phyloP scores from a whole-genome alignment of 1,140 invertebrate genomes.

The Brachionus manjavacas region DNA sequence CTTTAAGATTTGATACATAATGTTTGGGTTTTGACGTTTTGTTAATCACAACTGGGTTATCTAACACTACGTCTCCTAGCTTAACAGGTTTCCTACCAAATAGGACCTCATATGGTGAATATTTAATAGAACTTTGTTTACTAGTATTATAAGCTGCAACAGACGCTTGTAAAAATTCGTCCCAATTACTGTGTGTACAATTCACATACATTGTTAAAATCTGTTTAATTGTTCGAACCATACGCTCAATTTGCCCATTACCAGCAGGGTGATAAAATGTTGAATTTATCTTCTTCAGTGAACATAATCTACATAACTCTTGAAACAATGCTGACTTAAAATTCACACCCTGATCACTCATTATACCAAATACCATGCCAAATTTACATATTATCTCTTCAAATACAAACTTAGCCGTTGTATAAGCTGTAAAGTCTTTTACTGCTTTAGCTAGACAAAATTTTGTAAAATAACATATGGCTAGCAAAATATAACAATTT shows the following conservation, averaged over 20 bases:
- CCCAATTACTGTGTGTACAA: background rate
- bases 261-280: background rate
- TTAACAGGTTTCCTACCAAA: background rate
- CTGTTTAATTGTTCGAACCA: background rate
- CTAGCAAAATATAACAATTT: constrained; percentile 51
- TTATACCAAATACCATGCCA: constrained; percentile 51
- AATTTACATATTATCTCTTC: constrained; percentile 50
- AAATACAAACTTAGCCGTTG: constrained; percentile 49
- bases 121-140: constrained; percentile 24
- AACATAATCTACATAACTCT: constrained; percentile 43
- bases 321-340: constrained; percentile 45
- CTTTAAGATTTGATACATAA: background rate
- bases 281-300: background rate
- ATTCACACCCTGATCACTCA: constrained; percentile 51
- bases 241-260: constrained; percentile 19
- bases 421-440: constrained; percentile 47
- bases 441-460: constrained; percentile 50
- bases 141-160: constrained; percentile 6
- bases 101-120: constrained; percentile 6
- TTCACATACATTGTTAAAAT: constrained; percentile 28
- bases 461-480: constrained; percentile 54
- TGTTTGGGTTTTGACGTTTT: background rate
- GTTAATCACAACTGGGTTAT: background rate
- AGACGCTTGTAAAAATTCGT: constrained; percentile 28
- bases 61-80: background rate